Evolutionary conservation across 2,113 vertebrate species (phyloP).

Genomic region (Zingel zingel): DNA sequence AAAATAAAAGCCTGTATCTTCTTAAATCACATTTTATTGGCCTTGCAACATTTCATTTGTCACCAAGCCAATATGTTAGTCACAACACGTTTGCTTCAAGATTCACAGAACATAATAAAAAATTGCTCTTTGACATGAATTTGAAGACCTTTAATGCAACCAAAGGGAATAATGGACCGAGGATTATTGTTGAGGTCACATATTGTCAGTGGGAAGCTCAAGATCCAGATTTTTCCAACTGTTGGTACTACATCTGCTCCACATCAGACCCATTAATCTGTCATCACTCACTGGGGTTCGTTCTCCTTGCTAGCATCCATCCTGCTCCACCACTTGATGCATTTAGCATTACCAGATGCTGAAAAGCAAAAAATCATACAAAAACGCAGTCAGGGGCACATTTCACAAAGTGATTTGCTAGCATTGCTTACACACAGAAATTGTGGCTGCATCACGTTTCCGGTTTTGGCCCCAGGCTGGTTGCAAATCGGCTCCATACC

Average conservation of each 20-base stretch:
- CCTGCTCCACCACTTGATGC: background rate
- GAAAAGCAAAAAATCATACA: background rate
- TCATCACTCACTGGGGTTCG: background rate
- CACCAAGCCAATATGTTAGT: background rate
- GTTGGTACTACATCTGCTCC: constrained; percentile 11
- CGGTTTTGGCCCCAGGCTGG: background rate
- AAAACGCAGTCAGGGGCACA: background rate
- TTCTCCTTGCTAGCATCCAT: background rate
- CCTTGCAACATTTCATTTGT: background rate
- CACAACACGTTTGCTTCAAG: background rate
- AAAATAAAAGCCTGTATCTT: background rate
- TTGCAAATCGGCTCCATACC: background rate
- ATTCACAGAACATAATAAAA: background rate
- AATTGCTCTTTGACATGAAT: background rate
- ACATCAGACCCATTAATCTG: constrained; percentile 14
- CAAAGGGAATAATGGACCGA: background rate
- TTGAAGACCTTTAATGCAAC: background rate
- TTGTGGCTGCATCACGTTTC: constrained; percentile 4
- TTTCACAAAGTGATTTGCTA: background rate
- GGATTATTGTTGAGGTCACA: background rate
- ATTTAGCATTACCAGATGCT: constrained; percentile 14
- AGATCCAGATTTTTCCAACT: background rate
- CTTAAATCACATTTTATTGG: background rate
- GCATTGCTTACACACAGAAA: background rate
- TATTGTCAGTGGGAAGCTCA: constrained; percentile 1